Conservation (phyloP, 2,888 invertebrate genomes). For the Lagria hirta region DNA sequence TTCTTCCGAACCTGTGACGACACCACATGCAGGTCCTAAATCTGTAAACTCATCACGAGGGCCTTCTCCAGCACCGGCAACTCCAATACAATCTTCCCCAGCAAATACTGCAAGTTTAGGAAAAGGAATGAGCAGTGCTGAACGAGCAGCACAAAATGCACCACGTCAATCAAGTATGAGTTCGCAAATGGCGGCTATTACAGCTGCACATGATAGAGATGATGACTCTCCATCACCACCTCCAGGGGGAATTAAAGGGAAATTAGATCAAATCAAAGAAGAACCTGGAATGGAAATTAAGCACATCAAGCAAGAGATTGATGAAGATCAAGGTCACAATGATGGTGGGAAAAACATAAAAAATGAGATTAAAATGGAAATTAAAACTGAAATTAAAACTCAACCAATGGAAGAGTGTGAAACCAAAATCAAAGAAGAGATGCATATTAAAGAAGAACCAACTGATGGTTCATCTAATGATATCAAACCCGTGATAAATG, state of each 20-base stretch:
- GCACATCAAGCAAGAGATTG: conserved; percentile 68
- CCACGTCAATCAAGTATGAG: conserved; percentile 61
- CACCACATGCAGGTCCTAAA: conserved; percentile 63
- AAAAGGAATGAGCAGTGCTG: conserved; percentile 59
- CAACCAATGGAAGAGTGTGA: conserved; percentile 60
- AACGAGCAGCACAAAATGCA: conserved; percentile 57
- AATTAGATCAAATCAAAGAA: conserved; percentile 67
- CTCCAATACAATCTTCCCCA: conserved; percentile 51
- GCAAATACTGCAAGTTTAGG: too few species aligned
- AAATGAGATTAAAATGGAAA: conserved; percentile 55
- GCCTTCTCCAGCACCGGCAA: conserved; percentile 58
- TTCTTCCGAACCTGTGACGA: conserved; percentile 55
- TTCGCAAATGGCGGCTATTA: conserved; percentile 73
- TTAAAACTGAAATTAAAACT: conserved; percentile 60
- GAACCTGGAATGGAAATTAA: conserved; percentile 60
- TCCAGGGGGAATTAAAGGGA: conserved; percentile 62
- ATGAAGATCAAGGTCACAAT: conserved; percentile 58
- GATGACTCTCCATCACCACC: conserved; percentile 65
- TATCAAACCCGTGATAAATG: conserved; percentile 58
- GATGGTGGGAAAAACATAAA: conserved; percentile 63
- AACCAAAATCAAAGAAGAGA: conserved; percentile 57
- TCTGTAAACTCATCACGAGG: conserved; percentile 64
- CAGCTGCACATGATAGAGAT: conserved; percentile 67
- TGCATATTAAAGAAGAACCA: conserved; percentile 61
- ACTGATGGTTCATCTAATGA: conserved; percentile 60